These are phyloP conservation scores for Arctia plantaginis DNA, from an alignment of 2,888 invertebrate species.

Conservation along the genomic window DNA sequence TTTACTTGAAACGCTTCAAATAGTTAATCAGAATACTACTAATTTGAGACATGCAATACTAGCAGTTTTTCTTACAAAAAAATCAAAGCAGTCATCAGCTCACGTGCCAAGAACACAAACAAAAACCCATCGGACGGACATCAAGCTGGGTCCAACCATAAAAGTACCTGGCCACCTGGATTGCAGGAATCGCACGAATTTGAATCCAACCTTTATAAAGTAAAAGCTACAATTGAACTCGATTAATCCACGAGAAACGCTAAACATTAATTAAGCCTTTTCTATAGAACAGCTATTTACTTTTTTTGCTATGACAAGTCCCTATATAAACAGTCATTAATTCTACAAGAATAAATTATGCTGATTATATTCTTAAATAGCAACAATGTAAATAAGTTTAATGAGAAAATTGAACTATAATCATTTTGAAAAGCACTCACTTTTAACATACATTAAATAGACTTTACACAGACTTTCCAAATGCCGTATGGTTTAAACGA, in stretches of 20 bases:
- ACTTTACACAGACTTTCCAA: no score
- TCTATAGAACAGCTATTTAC: conserved; percentile 1
- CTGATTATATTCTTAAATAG: conserved; percentile 1
- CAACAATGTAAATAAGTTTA: not conserved
- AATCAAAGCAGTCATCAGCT: not conserved
- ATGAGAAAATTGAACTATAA: not conserved
- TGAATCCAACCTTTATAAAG: not conserved
- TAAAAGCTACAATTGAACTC: not conserved
- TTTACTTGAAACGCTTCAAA: no score
- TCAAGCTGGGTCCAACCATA: not conserved
- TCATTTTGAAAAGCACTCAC: not conserved
- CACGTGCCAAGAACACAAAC: not conserved
- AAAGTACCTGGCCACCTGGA: not conserved
- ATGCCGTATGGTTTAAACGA: no score
- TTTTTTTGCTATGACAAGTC: conserved; percentile 1
- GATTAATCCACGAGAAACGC: not conserved
- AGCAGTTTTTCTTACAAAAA: not conserved
- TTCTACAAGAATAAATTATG: not conserved
- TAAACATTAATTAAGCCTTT: conserved; percentile 5
- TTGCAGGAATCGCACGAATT: not conserved
- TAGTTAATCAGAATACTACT: not conserved
- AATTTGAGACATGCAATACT: not conserved
- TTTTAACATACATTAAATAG: no score
- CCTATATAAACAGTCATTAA: conserved; percentile 5
- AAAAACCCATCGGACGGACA: not conserved